A percentile compares a stretch with the other conserved stretches of the same genome.
Conservation (phyloP, 1,140 invertebrate genomes). For the Trichogramma pretiosum region DNA sequence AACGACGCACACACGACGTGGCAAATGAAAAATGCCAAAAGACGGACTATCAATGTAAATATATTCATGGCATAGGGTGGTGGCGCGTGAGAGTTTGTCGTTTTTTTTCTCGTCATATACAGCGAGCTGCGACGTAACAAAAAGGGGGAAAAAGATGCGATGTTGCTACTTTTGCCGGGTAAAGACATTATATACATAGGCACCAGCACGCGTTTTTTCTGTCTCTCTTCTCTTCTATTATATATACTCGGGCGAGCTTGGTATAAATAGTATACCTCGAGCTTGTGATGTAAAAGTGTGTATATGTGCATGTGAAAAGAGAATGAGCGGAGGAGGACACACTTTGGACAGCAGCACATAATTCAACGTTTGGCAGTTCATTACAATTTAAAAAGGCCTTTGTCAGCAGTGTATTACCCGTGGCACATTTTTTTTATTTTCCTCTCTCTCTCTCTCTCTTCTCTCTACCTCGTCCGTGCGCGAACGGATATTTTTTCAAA, state of each 20-base stretch:
- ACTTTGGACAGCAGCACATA: constrained; percentile 38
- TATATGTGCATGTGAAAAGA: constrained; percentile 4
- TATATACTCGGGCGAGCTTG: no score
- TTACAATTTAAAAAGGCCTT: constrained; percentile 46
- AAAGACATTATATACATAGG: no score
- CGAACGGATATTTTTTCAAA: constrained; percentile 19
- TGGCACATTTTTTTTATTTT: no score
- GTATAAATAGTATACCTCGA: no score
- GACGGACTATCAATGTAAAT: constrained; percentile 46
- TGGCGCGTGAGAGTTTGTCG: constrained; percentile 3
- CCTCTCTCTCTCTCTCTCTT: background rate
- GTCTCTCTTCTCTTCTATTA: no score
- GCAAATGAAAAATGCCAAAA: constrained; percentile 46
- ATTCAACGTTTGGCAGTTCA: constrained; percentile 48
- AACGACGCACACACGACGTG: constrained; percentile 18
- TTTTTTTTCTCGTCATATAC: constrained; percentile 22
- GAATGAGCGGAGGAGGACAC: constrained; percentile 28
- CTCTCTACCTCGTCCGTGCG: background rate
- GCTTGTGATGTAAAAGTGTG: no score
- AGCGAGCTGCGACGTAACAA: background rate
- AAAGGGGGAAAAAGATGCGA: no score
- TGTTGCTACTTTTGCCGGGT: no score
- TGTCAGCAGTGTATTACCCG: constrained; percentile 22
- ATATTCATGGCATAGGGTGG: constrained; percentile 47
- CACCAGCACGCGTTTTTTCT: no score